phyloP scores from a whole-genome alignment of 2,113 vertebrate genomes.

The Toxotes chatareus region DNA sequence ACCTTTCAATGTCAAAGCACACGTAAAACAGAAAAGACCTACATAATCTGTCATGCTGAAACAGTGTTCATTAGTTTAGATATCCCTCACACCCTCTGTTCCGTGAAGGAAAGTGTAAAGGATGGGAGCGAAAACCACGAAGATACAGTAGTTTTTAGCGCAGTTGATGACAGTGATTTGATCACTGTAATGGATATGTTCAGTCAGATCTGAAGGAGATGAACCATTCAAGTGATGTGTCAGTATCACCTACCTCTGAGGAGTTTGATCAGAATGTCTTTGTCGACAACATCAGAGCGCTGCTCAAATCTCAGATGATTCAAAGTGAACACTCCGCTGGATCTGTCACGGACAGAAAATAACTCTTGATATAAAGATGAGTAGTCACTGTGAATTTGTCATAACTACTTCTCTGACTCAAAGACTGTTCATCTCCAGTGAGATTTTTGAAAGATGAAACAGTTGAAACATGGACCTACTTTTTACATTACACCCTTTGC shows the following conservation, averaged over 20 bases:
- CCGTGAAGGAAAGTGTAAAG: neutral
- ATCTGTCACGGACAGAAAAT: slow-evolving; percentile 40
- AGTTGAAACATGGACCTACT: neutral
- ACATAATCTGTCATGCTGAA: slow-evolving; percentile 4
- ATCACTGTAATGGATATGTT: slow-evolving; percentile 28
- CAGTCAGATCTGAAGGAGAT: slow-evolving; percentile 31
- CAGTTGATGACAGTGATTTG: slow-evolving; percentile 31
- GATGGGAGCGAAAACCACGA: neutral
- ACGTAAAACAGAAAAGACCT: slow-evolving; percentile 35
- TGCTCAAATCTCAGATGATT: slow-evolving; percentile 32
- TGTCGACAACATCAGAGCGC: slow-evolving; percentile 36
- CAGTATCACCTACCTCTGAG: slow-evolving; percentile 29
- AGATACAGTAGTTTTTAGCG: slow-evolving; percentile 13
- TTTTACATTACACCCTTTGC: neutral
- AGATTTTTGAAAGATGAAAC: slow-evolving; percentile 31
- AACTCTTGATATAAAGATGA: slow-evolving; percentile 48
- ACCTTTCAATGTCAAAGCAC: slow-evolving; percentile 54
- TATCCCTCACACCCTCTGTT: neutral
- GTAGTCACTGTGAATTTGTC: slow-evolving; percentile 50
- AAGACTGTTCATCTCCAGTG: slow-evolving; percentile 15
- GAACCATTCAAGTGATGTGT: slow-evolving; percentile 51
- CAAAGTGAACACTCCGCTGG: slow-evolving; percentile 34
- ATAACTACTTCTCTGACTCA: slow-evolving; percentile 39
- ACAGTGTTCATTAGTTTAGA: neutral
- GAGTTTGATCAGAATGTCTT: slow-evolving; percentile 47